These are phyloP conservation scores for Kryptolebias ocellatus DNA, from an alignment of 2,797 vertebrate genomes.

Conservation along the genomic window DNA sequence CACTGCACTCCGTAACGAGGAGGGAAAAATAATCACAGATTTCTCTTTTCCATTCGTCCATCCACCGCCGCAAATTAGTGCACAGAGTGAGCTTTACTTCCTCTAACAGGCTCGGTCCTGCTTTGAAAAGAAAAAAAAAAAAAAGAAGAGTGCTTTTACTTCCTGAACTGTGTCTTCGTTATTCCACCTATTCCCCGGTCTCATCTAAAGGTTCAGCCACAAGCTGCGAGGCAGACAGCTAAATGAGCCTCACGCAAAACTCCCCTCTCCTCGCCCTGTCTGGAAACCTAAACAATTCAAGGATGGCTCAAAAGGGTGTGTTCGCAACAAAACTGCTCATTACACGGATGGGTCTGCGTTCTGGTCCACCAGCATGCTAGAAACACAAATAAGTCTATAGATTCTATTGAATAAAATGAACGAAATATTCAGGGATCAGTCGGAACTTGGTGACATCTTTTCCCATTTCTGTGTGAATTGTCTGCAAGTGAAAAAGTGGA, in stretches of 20 bases:
- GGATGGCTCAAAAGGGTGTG: slow-evolving; percentile 45
- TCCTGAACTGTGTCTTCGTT: slow-evolving; percentile 58
- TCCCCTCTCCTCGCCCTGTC: slow-evolving; percentile 45
- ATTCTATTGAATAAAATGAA: too few species aligned
- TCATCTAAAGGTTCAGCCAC: slow-evolving; percentile 56
- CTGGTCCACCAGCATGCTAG: slow-evolving; percentile 24
- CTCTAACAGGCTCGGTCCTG: slow-evolving; percentile 24
- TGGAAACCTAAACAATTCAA: slow-evolving; percentile 53
- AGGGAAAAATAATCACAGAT: slow-evolving; percentile 57
- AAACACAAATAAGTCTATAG: not conserved
- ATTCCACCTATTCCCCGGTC: slow-evolving; percentile 56
- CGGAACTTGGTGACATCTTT: too few species aligned
- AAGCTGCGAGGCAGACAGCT: slow-evolving; percentile 59
- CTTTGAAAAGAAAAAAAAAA: slow-evolving; percentile 25
- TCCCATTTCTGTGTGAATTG: too few species aligned
- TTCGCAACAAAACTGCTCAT: slow-evolving; percentile 50
- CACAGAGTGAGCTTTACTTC: slow-evolving; percentile 32
- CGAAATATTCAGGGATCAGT: too few species aligned
- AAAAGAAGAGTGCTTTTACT: slow-evolving; percentile 27
- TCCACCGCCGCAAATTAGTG: slow-evolving; percentile 38
- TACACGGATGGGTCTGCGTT: slow-evolving; percentile 31
- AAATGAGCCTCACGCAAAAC: slow-evolving; percentile 55
- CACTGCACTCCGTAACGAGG: slow-evolving; percentile 63
- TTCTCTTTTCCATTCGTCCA: slow-evolving; percentile 50
- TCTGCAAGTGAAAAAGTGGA: not conserved